Conservation (phyloP, 1,140 invertebrate species). For the Drosophila burlai region DNA sequence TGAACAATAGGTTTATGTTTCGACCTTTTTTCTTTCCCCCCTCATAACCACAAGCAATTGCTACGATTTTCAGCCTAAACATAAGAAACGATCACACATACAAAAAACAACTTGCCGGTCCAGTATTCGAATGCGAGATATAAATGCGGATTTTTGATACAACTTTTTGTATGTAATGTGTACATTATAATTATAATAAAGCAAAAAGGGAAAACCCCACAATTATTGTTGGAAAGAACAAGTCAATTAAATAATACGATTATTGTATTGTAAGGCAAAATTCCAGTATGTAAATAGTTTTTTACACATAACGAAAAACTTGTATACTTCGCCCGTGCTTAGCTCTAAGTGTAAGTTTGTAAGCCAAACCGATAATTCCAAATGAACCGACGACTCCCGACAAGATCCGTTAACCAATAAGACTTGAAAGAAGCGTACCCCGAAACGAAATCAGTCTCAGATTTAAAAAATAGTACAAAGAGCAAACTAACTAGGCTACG, state of each 20-base stretch:
- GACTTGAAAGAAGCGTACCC: slow-evolving; percentile 54
- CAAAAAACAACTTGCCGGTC: slow-evolving; percentile 72
- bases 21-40: slow-evolving; percentile 18
- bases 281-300: slow-evolving; percentile 67
- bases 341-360: slow-evolving; percentile 41
- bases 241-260: slow-evolving; percentile 70
- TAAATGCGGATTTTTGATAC: slow-evolving; percentile 52
- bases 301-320: slow-evolving; percentile 25
- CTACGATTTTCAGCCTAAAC: slow-evolving; percentile 41
- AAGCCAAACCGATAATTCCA: slow-evolving; percentile 42
- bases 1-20: slow-evolving; percentile 44
- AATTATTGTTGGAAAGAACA: slow-evolving; percentile 52
- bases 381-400: slow-evolving; percentile 21
- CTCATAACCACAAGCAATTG: slow-evolving; percentile 32
- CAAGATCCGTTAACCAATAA: slow-evolving; percentile 38
- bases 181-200: slow-evolving; percentile 41
- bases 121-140: slow-evolving; percentile 62
- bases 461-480: slow-evolving; percentile 76
- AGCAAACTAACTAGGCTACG: slow-evolving; percentile 57
- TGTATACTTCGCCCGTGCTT: slow-evolving; percentile 61
- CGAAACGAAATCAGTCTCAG: slow-evolving; percentile 46
- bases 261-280: slow-evolving; percentile 32
- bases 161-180: slow-evolving; percentile 53
- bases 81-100: slow-evolving; percentile 56
- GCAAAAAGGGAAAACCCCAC: slow-evolving; percentile 6